Evolutionary conservation across 2,113 vertebrate species (phyloP).

Genomic region (Ptilonorhynchus violaceus): DNA sequence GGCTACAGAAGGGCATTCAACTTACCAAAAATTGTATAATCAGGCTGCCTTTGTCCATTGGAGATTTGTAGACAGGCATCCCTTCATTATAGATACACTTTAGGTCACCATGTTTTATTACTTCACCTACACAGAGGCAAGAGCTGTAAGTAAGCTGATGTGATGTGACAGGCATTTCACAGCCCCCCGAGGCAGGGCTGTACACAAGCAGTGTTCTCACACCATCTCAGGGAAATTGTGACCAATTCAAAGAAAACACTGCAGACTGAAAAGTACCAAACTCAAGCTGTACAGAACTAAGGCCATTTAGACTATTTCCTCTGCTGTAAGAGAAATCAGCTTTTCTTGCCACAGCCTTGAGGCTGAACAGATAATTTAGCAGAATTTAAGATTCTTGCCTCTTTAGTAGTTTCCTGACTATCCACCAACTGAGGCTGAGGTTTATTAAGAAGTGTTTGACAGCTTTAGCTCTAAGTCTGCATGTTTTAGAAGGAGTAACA

Average conservation of each 20-base stretch:
- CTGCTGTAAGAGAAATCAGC: background rate
- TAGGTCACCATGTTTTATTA: slow-evolving; percentile 83
- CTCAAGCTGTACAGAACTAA: background rate
- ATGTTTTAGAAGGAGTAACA: background rate
- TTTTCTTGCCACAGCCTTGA: background rate
- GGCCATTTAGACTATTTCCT: background rate
- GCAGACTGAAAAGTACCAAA: background rate
- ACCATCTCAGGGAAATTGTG: background rate
- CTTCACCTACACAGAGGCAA: slow-evolving; percentile 77
- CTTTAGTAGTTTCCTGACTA: background rate
- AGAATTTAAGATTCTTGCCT: background rate
- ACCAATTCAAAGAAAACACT: background rate
- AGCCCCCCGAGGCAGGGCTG: background rate
- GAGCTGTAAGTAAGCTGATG: rapidly evolving
- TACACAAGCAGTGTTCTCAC: background rate
- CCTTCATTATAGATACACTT: slow-evolving; percentile 87
- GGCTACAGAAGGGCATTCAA: background rate
- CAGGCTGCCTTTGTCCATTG: slow-evolving; percentile 86
- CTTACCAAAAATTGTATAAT: slow-evolving; percentile 89
- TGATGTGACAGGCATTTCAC: background rate
- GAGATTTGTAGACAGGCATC: slow-evolving; percentile 88
- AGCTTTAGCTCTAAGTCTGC: background rate
- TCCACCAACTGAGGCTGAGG: background rate
- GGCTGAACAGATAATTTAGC: background rate
- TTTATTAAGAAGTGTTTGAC: background rate